Base-by-base conservation (phyloP, 2,113 vertebrate genomes). In the Elaphurus davidianus region DNA sequence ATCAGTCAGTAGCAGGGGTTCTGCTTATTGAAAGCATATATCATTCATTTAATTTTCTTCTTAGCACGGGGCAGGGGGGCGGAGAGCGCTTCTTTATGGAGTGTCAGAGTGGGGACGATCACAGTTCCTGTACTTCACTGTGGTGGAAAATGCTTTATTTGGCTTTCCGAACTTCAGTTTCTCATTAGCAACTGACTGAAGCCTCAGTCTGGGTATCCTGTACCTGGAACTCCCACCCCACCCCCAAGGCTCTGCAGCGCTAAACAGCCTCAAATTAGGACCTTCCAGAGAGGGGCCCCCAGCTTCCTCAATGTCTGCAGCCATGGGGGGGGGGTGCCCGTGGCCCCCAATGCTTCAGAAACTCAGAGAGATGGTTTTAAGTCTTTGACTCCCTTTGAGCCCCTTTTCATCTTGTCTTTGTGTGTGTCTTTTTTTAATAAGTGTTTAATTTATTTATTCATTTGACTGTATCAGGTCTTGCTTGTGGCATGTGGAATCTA, bases 31-130 rank as follows among this genome's bases (percentile, higher is more conserved):
- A 52, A 88, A 87, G 50, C 8, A 1, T 62, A 0, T 28, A 67
- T 89, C 54, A 55, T 50, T 94, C 79, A 47, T 81, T 97, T 93
- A 83, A 36, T 96, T 91, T 97, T 92, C 74, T 94, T 92, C 83
- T 60, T 83, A 40, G 55, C 36, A 40, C 0, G 1, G 64, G 76
- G 33, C 5, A 19, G 64, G 82, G 76, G 50, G 1, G 33, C 16
- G 0, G 9, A 55, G 55, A 13, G 14, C 19, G 30, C 82, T 79
- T 94, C 50, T 55, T 59, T 7, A 14, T n/a, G 23, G 81, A 78
- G 33, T 83, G 60, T 93, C 78, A 88, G 81, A 47, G 17, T 40
- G 21, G 54, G 52, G 17, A 12, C 55, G 64, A 79, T 90, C 28
- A 54, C 16, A 55, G 12, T 1, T 74, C 3, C 60, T 82, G 9